Conservation (phyloP, 2,113 vertebrate species). For the Arenaria interpres region DNA sequence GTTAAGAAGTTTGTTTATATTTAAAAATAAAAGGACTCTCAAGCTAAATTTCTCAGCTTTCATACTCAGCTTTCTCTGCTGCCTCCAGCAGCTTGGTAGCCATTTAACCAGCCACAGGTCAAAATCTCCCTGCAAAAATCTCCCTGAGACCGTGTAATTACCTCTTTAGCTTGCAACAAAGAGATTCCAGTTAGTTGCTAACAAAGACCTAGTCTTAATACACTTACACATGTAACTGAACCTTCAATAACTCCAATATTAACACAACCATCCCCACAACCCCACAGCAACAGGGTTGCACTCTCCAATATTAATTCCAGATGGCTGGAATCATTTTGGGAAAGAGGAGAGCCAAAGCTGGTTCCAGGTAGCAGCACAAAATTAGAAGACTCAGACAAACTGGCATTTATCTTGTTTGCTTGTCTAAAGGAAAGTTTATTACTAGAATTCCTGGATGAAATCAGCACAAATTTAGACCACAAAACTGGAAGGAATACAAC, state of each 20-base stretch:
- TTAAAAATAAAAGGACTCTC: not conserved
- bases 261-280: not conserved
- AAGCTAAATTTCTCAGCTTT: not conserved
- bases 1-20: not conserved
- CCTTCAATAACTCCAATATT: not conserved
- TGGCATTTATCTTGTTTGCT: not conserved
- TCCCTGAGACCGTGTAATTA: not conserved
- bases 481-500: not conserved
- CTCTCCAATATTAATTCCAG: slow-evolving; percentile 1
- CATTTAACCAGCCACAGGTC: not conserved
- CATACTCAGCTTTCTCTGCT: not conserved
- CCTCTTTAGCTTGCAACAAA: not conserved
- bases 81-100: not conserved
- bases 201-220: not conserved
- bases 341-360: not conserved
- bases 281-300: not conserved
- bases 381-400: not conserved
- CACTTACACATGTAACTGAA: not conserved
- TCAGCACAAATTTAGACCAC: not conserved
- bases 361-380: not conserved
- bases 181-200: not conserved
- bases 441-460: not conserved
- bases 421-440: not conserved
- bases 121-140: not conserved
- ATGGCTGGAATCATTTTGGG: not conserved